Conservation (phyloP, 2,113 vertebrate species). For the Cercocebus atys region DNA sequence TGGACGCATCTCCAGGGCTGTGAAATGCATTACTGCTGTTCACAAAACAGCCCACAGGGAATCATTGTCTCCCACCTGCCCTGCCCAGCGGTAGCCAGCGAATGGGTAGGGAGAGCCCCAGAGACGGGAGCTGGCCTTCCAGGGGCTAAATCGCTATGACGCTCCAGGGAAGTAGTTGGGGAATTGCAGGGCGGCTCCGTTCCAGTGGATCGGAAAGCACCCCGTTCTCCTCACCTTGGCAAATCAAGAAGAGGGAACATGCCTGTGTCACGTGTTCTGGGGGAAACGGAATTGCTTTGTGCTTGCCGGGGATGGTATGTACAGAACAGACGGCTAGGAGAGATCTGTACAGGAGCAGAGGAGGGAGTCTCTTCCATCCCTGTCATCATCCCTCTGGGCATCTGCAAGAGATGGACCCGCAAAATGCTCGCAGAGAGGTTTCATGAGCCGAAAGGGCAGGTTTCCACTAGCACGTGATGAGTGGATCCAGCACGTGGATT, state of each 20-base stretch:
- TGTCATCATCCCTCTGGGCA: neutral
- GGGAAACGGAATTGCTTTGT: too few relatives aligned
- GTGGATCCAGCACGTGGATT: neutral
- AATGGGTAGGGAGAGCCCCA: neutral
- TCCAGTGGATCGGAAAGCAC: neutral
- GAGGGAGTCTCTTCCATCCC: neutral
- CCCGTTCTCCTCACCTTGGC: neutral
- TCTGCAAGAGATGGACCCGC: neutral
- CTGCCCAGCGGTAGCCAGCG: neutral
- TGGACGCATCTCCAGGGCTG: rapidly evolving
- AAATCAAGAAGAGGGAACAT: neutral
- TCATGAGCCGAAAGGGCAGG: neutral
- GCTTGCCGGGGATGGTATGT: too few relatives aligned
- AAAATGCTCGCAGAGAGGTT: neutral
- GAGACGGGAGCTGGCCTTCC: neutral
- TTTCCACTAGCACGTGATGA: neutral
- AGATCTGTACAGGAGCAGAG: neutral
- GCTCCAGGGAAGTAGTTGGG: neutral
- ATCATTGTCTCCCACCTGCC: neutral
- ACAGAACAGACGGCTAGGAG: too few relatives aligned
- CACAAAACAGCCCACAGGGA: neutral
- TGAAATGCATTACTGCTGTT: neutral
- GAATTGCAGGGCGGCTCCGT: too few relatives aligned
- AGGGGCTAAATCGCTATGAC: too few relatives aligned
- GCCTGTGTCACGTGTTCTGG: neutral